A percentile compares a stretch with the other conserved stretches of the same genome.
Evolutionary conservation across 1,140 invertebrate genomes (phyloP).

Genomic region (Meteorus sp.): DNA sequence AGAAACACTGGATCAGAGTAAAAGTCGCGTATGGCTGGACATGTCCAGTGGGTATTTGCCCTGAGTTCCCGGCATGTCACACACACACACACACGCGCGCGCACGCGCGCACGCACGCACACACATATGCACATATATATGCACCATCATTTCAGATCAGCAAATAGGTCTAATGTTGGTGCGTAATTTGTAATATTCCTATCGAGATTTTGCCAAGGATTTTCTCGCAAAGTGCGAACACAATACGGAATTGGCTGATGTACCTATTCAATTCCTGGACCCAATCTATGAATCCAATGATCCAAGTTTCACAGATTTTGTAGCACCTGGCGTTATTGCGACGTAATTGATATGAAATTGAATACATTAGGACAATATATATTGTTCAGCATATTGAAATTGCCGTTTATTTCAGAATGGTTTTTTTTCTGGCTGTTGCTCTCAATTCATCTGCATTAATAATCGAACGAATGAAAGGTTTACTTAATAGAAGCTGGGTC

Average conservation of each 20-base stretch:
- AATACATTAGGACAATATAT: background rate
- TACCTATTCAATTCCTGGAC: conserved; percentile 79
- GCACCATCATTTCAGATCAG: conserved; percentile 71
- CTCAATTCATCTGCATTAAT: conserved; percentile 89
- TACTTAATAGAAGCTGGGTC: conserved; percentile 88
- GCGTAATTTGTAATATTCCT: conserved; percentile 77
- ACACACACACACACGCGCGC: too few relatives aligned
- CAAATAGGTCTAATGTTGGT: conserved; percentile 85
- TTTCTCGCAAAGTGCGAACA: conserved; percentile 71
- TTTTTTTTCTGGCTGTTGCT: conserved; percentile 92
- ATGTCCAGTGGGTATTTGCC: conserved; percentile 88
- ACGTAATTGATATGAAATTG: conserved; percentile 76
- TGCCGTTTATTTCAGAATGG: conserved; percentile 79
- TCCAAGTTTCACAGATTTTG: conserved; percentile 93
- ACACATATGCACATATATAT: background rate
- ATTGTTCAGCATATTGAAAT: too few relatives aligned
- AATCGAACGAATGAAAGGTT: conserved; percentile 84
- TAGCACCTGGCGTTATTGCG: conserved; percentile 91
- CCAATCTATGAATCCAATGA: conserved; percentile 86
- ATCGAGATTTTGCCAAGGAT: conserved; percentile 74
- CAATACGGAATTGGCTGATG: conserved; percentile 78
- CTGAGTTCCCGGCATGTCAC: too few relatives aligned
- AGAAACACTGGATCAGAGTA: conserved; percentile 78
- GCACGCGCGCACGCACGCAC: too few relatives aligned
- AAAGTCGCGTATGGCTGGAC: conserved; percentile 83